Percentiles rank a stretch among this genome's conserved stretches.
Evolutionary conservation across 2,888 invertebrate genomes (phyloP).

Genomic region (Oxyteleia sp.): DNA sequence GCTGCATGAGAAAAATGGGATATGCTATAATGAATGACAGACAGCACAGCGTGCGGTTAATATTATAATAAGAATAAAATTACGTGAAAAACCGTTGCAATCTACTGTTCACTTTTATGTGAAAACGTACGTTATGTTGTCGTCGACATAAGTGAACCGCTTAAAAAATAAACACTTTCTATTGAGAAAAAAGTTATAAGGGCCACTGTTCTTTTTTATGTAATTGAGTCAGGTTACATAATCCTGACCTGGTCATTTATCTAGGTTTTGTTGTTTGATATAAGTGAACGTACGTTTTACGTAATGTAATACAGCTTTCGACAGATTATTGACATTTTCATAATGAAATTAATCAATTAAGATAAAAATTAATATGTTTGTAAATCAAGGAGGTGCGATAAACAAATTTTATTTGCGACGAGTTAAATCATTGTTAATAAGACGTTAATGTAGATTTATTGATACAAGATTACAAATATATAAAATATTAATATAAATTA

Average conservation of each 20-base stretch:
- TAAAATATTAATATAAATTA: neutral
- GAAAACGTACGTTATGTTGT: no score
- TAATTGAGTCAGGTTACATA: slow-evolving; percentile 2
- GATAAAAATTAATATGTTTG: slow-evolving; percentile 6
- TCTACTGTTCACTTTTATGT: no score
- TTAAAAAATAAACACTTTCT: no score
- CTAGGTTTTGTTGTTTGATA: neutral
- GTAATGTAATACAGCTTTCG: neutral
- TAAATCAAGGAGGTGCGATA: neutral
- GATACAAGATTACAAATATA: neutral
- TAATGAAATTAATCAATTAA: slow-evolving; percentile 26
- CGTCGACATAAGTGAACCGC: no score
- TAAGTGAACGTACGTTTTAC: slow-evolving; percentile 4
- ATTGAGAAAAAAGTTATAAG: no score
- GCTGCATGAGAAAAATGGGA: no score
- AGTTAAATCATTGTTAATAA: slow-evolving; percentile 23
- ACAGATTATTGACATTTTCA: slow-evolving; percentile 27
- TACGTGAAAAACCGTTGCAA: no score
- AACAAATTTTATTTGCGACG: slow-evolving; percentile 14
- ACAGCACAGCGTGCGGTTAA: no score
- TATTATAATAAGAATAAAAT: no score
- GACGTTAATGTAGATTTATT: slow-evolving; percentile 18
- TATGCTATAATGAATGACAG: no score
- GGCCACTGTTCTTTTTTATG: no score
- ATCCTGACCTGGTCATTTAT: slow-evolving; percentile 7